Evolutionary conservation across 2,113 vertebrate species (phyloP).

Genomic region (Tretioscincus oriximinensis): DNA sequence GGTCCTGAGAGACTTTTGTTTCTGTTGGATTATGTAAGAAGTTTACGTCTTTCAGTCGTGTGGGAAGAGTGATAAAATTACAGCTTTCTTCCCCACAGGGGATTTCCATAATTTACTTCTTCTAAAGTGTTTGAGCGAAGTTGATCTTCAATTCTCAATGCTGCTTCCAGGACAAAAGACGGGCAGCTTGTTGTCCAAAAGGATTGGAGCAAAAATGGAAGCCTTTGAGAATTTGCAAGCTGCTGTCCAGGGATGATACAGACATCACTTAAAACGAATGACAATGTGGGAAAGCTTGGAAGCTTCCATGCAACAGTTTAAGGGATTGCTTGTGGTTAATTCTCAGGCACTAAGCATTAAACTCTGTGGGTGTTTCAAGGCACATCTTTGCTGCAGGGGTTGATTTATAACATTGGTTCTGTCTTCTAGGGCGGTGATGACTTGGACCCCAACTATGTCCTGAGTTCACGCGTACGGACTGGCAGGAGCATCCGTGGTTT

Average conservation of each 20-base stretch:
- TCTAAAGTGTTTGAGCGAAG: too few relatives aligned
- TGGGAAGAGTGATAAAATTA: too few relatives aligned
- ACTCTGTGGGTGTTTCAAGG: background rate
- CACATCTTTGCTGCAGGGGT: background rate
- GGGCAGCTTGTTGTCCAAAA: too few relatives aligned
- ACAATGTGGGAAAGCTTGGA: background rate
- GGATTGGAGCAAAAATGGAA: background rate
- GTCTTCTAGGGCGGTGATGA: conserved; percentile 88
- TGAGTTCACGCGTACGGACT: conserved; percentile 94
- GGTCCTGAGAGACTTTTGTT: too few relatives aligned
- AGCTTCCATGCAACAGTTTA: background rate
- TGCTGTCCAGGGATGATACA: background rate
- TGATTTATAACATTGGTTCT: background rate
- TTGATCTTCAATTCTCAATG: too few relatives aligned
- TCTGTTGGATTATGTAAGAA: too few relatives aligned
- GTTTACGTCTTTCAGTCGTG: too few relatives aligned
- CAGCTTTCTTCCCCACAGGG: too few relatives aligned
- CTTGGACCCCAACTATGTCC: conserved; percentile 91
- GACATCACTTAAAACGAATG: background rate
- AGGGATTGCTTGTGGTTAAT: background rate
- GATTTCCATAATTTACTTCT: too few relatives aligned
- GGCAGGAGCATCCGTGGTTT: conserved; percentile 93
- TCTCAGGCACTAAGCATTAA: background rate
- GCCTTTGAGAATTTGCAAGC: background rate
- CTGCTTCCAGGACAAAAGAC: too few relatives aligned